Base-by-base conservation (phyloP, 2,113 vertebrate genomes). In the Tachuris rubrigastra region DNA sequence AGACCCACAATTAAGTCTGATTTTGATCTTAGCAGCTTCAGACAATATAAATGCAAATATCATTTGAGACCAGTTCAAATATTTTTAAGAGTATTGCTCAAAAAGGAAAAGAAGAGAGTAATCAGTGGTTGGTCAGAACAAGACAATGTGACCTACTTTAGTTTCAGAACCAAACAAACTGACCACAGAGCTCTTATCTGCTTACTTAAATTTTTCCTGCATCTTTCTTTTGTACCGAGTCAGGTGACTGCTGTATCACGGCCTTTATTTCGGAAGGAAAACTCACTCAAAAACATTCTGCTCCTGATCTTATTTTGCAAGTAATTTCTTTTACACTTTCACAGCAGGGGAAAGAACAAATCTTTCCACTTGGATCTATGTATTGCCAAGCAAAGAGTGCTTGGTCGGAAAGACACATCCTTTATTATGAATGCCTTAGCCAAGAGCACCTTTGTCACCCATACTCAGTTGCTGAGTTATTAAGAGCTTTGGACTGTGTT, bases 21-120 rank as follows among this genome's bases (percentile, higher is more conserved):
- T 93, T 95, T 94, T 94, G 92, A 94, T 96, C 93, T 94, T 65
- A 52, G 63, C 59, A 91, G 63, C 78, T 93, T 94, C 72, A 91
- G 75, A 91, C 79, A 63, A 59, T 85, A 78, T 47, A 92, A 90
- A 72, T 69, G 79, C 68, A 87, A 91, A 87, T 90, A 21, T 9
- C 4, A 9, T 39, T 89, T 75, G 55, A 77, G 63, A 82, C 27
- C 60, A 39, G 72, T 86, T 90, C 46, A 87, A 25, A 14, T 74
- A 39, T 74, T 89, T 89, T 92, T 56, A 72, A 58, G 27, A 47
- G 35, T 24, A 15, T 79, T 68, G 33, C 67, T 95, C n/a, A 41
- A 80, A 85, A 87, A 77, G 59, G 17, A 28, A 39, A 28, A 73
- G 46, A 68, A 19, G 60, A 37, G n/a, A 47, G 37, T 63, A 81